Evolutionary conservation across 2,113 vertebrate species (phyloP).

Genomic region (Pomatorhinus ruficollis): DNA sequence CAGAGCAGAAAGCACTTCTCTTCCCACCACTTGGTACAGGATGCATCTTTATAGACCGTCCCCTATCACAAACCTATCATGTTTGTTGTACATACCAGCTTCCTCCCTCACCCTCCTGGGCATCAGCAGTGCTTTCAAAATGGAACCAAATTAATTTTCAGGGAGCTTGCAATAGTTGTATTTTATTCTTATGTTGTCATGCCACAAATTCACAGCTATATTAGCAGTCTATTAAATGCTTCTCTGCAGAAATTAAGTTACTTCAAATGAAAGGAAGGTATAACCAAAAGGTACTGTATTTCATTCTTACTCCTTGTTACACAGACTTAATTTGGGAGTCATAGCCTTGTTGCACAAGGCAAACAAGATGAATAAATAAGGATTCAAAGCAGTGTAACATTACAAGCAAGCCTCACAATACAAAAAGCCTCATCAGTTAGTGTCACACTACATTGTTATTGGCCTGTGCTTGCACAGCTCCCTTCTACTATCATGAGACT

Average conservation of each 20-base stretch:
- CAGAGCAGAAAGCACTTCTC: neutral
- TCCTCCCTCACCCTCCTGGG: neutral
- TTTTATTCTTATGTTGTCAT: neutral
- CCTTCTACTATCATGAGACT: neutral
- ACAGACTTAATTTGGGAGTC: neutral
- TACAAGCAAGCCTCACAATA: neutral
- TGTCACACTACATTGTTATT: neutral
- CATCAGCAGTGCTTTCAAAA: neutral
- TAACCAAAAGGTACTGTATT: neutral
- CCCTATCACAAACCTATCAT: neutral
- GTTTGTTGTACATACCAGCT: neutral
- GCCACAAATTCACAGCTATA: neutral
- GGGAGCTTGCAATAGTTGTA: neutral
- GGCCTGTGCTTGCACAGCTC: neutral
- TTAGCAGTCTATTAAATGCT: neutral
- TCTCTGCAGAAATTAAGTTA: neutral
- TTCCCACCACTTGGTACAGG: neutral
- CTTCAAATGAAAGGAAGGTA: neutral
- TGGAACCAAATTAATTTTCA: neutral
- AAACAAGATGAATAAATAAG: neutral
- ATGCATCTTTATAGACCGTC: neutral
- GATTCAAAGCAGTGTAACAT: neutral
- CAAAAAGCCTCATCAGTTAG: neutral
- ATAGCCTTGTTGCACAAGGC: neutral
- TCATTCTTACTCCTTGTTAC: neutral